Conservation (phyloP, 2,113 vertebrate species). For the Rhinoptilus africanus region DNA sequence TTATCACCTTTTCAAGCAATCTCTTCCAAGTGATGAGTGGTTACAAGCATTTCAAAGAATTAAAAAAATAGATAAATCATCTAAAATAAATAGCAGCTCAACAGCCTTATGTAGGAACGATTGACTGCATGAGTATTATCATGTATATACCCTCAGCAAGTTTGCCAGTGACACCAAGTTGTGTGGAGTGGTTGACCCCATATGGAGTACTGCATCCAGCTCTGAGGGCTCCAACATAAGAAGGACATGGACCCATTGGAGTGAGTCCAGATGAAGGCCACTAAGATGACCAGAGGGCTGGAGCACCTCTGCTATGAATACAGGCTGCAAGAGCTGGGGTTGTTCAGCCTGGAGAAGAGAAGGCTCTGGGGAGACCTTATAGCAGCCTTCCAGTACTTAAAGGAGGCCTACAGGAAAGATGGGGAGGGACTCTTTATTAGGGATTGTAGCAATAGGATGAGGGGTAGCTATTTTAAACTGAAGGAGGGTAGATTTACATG, state of each 20-base stretch:
- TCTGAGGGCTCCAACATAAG: neutral
- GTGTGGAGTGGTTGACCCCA: neutral
- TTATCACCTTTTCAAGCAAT: neutral
- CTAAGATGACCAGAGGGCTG: neutral
- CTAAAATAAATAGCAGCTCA: neutral
- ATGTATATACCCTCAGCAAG: neutral
- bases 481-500: neutral
- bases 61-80: neutral
- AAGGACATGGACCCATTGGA: neutral
- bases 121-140: neutral
- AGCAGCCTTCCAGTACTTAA: neutral
- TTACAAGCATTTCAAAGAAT: neutral
- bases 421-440: neutral
- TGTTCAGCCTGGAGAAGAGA: neutral
- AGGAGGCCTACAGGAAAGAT: neutral
- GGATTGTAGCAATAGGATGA: neutral
- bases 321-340: neutral
- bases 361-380: neutral
- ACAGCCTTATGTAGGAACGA: neutral
- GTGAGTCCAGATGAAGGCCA: neutral
- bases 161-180: neutral
- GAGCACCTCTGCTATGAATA: neutral
- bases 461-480: neutral
- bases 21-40: neutral
- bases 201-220: neutral